These are phyloP conservation scores for Sebastes dallii DNA, from an alignment of 2,797 vertebrate genomes.

Conservation along the genomic window DNA sequence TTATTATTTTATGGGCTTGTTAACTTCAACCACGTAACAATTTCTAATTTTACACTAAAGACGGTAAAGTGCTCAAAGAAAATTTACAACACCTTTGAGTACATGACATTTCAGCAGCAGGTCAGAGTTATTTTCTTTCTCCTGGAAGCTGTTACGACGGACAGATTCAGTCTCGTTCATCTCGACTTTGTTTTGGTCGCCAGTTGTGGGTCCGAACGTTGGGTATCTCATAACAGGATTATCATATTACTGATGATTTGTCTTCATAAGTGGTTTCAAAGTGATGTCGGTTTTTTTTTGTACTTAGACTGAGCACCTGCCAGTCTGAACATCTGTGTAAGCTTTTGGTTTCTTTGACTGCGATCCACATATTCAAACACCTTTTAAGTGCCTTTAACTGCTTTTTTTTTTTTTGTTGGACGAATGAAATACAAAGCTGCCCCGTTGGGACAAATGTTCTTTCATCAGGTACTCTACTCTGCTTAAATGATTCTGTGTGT, in stretches of 20 bases:
- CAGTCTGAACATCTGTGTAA: slow-evolving; percentile 41
- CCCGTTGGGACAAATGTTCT: slow-evolving; percentile 23
- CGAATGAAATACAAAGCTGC: slow-evolving; percentile 49
- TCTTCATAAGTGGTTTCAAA: slow-evolving; percentile 41
- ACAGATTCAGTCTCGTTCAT: not conserved
- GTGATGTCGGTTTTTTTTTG: not conserved
- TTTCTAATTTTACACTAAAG: not conserved
- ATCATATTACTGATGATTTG: slow-evolving; percentile 4
- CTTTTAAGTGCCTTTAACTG: slow-evolving; percentile 81
- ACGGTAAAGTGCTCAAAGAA: not conserved
- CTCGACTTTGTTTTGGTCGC: not conserved
- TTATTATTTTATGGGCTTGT: not conserved
- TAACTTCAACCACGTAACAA: not conserved
- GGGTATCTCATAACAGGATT: slow-evolving; percentile 1
- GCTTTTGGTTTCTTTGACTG: slow-evolving; percentile 37
- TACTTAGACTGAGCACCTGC: slow-evolving; percentile 22
- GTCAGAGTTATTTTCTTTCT: slow-evolving; percentile 5
- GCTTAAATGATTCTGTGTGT: slow-evolving; percentile 18
- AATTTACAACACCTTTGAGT: not conserved
- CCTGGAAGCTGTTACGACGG: not conserved
- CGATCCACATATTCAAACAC: slow-evolving; percentile 48
- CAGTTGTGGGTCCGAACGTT: not conserved
- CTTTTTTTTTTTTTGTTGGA: slow-evolving; percentile 37
- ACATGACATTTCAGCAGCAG: not conserved
- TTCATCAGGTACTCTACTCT: slow-evolving; percentile 41